Conservation (phyloP, 2,113 vertebrate species). For the Oophaga pumilio region DNA sequence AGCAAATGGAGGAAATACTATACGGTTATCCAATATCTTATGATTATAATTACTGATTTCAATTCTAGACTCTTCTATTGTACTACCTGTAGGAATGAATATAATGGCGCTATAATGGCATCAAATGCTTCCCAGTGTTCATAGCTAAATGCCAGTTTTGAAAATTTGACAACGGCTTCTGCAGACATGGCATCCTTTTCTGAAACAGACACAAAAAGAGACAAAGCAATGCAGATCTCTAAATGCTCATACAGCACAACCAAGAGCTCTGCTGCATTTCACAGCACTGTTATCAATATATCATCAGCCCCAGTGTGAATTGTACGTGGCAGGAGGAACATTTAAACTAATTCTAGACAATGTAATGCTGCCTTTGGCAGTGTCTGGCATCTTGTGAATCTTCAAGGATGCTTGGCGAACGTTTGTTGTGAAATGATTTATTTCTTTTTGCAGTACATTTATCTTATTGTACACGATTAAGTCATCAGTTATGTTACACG, state of each 20-base stretch:
- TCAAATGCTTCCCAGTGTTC: slow-evolving; percentile 82
- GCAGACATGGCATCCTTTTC: slow-evolving; percentile 77
- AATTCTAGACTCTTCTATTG: background rate
- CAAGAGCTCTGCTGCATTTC: slow-evolving; percentile 7
- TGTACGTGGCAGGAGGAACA: slow-evolving; percentile 21
- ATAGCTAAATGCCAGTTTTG: slow-evolving; percentile 85
- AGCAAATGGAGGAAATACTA: background rate
- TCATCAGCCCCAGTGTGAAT: slow-evolving; percentile 39
- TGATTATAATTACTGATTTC: background rate
- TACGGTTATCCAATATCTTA: background rate
- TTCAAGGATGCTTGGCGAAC: slow-evolving; percentile 21
- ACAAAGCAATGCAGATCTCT: slow-evolving; percentile 13
- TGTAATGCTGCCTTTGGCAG: slow-evolving; percentile 37
- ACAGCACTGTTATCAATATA: slow-evolving; percentile 31
- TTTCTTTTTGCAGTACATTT: slow-evolving; percentile 42
- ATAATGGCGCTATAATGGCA: slow-evolving; percentile 70
- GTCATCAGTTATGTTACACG: slow-evolving; percentile 42
- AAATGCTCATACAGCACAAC: background rate
- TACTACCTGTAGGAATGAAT: slow-evolving; percentile 80
- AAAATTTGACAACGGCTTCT: slow-evolving; percentile 81
- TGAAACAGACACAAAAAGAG: slow-evolving; percentile 61
- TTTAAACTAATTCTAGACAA: slow-evolving; percentile 42
- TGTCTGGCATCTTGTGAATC: slow-evolving; percentile 38
- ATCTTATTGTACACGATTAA: slow-evolving; percentile 35
- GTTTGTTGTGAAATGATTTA: slow-evolving; percentile 54